These are phyloP conservation scores for Pristionchus entomophagus DNA, from an alignment of 2,888 invertebrate species.

Conservation along the genomic window DNA sequence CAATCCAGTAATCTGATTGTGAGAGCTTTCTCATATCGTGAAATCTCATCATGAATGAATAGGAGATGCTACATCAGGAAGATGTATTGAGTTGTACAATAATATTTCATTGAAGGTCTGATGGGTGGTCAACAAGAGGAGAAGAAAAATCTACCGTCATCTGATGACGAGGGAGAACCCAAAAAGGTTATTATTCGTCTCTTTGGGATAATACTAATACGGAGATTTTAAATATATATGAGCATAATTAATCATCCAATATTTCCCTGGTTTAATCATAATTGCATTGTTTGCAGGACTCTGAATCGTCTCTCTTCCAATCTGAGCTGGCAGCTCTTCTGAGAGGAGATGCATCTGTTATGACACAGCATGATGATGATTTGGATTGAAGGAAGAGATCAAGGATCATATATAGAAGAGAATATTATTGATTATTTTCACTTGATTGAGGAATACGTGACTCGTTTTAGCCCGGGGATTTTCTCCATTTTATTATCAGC, in stretches of 20 bases:
- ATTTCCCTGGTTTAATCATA: not conserved
- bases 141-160: conserved; percentile 37
- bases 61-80: no score
- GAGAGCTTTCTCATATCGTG: no score
- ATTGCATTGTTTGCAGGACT: not conserved
- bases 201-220: not conserved
- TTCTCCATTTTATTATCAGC: not conserved
- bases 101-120: conserved; percentile 18
- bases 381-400: conserved; percentile 6
- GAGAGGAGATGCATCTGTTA: not conserved
- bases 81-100: not conserved
- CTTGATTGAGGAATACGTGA: not conserved
- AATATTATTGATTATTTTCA: not conserved
- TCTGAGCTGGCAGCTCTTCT: conserved; percentile 21
- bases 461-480: conserved; percentile 5
- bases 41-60: no score
- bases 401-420: conserved; percentile 15
- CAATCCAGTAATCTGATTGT: no score
- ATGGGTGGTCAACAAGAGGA: conserved; percentile 46
- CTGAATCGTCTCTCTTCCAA: conserved; percentile 5
- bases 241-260: not conserved
- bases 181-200: not conserved
- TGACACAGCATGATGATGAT: conserved; percentile 44
- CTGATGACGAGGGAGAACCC: conserved; percentile 17
- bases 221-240: not conserved